Conservation (phyloP, 2,113 vertebrate species). For the Cryptomyrus ogoouensis region DNA sequence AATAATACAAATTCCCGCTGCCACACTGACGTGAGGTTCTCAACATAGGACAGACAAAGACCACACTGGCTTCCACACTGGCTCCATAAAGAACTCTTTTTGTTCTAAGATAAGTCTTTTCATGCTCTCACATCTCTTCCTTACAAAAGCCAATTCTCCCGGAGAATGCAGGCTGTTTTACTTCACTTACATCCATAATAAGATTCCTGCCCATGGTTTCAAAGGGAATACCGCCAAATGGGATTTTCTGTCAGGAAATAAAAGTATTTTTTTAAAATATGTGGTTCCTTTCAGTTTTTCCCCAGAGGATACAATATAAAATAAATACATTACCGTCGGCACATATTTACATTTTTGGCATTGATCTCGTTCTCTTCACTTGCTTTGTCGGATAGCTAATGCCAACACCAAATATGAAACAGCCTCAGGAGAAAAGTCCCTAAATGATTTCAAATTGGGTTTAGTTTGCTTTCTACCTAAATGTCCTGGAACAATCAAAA, state of each 20-base stretch:
- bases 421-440: background rate
- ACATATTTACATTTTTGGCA: background rate
- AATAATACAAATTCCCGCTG: constrained; percentile 6
- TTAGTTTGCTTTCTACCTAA: background rate
- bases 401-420: background rate
- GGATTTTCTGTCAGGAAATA: background rate
- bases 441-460: background rate
- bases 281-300: background rate
- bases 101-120: constrained; percentile 38
- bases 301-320: background rate
- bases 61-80: constrained; percentile 31
- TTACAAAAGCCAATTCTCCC: constrained; percentile 50
- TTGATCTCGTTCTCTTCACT: background rate
- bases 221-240: background rate
- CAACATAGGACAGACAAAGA: constrained; percentile 39
- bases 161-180: constrained; percentile 45
- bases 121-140: constrained; percentile 51
- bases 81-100: constrained; percentile 25
- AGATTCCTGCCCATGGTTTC: background rate
- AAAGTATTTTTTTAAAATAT: background rate
- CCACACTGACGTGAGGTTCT: constrained; percentile 33
- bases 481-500: background rate
- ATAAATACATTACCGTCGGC: background rate
- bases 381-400: background rate
- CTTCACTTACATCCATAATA: constrained; percentile 34